A percentile compares a stretch with the other conserved stretches of the same genome.
Conservation (phyloP, 2,113 vertebrate genomes). For the Serilophus lunatus region DNA sequence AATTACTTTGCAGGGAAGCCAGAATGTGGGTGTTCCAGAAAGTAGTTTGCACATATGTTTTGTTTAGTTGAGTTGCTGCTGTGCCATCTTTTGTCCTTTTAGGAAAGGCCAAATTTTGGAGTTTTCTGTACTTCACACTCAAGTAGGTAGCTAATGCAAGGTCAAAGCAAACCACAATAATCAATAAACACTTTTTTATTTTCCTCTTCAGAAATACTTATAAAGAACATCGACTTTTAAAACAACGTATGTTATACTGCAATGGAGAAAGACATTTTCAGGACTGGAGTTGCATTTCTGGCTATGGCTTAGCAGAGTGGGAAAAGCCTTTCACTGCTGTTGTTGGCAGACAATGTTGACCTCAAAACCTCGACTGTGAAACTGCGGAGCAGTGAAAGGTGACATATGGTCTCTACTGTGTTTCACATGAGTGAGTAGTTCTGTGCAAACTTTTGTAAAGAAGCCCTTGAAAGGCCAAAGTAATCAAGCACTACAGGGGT, state of each 20-base stretch:
- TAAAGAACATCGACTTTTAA: background rate
- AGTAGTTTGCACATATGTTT: constrained; percentile 36
- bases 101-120: constrained; percentile 23
- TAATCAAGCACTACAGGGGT: background rate
- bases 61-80: constrained; percentile 43
- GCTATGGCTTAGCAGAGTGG: background rate
- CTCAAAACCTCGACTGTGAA: constrained; percentile 31
- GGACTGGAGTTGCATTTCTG: background rate
- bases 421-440: background rate
- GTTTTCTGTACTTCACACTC: constrained; percentile 15
- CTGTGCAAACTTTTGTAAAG: background rate
- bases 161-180: background rate
- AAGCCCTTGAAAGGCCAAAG: background rate
- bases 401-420: background rate
- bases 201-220: background rate
- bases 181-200: background rate
- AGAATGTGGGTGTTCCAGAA: background rate
- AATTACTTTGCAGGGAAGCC: constrained; percentile 15
- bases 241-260: background rate
- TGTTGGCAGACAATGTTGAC: constrained; percentile 1
- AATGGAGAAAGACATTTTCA: background rate
- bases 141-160: background rate
- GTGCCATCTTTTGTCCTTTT: constrained; percentile 15
- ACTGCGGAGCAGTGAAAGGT: background rate
- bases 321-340: background rate